Percentiles rank a stretch among this genome's conserved stretches.
Conservation (phyloP, 2,113 vertebrate species). For the Dasyurus viverrinus region DNA sequence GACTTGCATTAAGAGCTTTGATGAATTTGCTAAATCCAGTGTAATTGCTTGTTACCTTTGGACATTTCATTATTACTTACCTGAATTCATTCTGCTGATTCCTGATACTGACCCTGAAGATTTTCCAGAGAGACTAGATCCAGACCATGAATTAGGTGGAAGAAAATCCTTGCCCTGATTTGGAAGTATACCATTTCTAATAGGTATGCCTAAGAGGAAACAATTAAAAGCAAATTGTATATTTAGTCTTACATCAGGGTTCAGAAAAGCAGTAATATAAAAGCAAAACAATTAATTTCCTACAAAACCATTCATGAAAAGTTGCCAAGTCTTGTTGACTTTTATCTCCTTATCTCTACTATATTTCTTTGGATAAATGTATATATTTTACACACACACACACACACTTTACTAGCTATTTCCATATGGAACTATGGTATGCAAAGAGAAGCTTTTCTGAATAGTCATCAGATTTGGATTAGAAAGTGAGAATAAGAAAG, state of each 20-base stretch:
- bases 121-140: constrained; percentile 86
- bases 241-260: background rate
- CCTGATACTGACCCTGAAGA: constrained; percentile 82
- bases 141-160: constrained; percentile 87
- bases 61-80: constrained; percentile 77
- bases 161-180: constrained; percentile 87
- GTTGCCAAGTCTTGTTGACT: background rate
- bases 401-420: background rate
- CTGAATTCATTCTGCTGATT: constrained; percentile 88
- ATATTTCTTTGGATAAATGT: background rate
- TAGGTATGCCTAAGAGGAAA: constrained; percentile 87
- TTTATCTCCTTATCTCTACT: background rate
- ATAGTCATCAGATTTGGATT: background rate
- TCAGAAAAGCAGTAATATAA: constrained; percentile 29
- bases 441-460: background rate
- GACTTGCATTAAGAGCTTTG: background rate
- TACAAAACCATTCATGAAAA: background rate
- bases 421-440: background rate
- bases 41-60: background rate
- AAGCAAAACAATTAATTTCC: background rate
- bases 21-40: background rate
- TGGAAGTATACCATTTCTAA: constrained; percentile 88
- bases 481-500: background rate
- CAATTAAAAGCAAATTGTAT: constrained; percentile 47
- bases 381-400: background rate